These are phyloP conservation scores for Emydura subglobosa DNA, from an alignment of 2,113 vertebrate genomes.

Conservation along the genomic window DNA sequence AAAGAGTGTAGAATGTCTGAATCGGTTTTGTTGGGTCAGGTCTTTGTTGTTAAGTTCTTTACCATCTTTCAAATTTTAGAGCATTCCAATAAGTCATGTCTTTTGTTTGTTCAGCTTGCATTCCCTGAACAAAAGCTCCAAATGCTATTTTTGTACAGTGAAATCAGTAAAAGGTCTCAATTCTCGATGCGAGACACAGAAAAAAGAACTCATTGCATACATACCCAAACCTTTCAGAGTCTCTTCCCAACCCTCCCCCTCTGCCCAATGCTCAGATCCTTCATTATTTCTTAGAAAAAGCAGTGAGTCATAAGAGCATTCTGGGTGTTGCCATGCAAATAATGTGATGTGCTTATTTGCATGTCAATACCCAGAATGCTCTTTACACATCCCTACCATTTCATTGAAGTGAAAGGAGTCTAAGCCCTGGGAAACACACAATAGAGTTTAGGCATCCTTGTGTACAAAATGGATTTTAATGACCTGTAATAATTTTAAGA, in stretches of 20 bases:
- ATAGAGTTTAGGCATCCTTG: not conserved
- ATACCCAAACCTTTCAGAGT: not conserved
- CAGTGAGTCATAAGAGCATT: not conserved
- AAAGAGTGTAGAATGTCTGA: constrained; percentile 31
- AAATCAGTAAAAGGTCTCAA: not conserved
- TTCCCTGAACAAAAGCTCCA: not conserved
- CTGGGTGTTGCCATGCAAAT: not conserved
- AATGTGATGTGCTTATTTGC: not conserved
- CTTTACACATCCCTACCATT: not conserved
- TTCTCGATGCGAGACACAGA: not conserved
- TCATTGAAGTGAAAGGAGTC: not conserved
- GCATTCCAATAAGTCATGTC: not conserved
- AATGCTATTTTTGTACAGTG: not conserved
- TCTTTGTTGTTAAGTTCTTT: constrained; percentile 23
- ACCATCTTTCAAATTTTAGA: constrained; percentile 36
- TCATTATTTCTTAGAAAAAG: not conserved
- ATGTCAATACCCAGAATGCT: not conserved
- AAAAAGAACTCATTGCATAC: not conserved
- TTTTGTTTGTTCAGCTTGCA: constrained; percentile 30
- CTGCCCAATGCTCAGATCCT: not conserved
- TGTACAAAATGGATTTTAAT: constrained; percentile 34
- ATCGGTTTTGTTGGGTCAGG: not conserved
- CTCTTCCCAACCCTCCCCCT: not conserved
- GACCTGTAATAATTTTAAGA: constrained; percentile 31
- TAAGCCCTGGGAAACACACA: constrained; percentile 6